phyloP scores from a whole-genome alignment of 2,797 vertebrate genomes.

The Rhabdophis nuchalis region DNA sequence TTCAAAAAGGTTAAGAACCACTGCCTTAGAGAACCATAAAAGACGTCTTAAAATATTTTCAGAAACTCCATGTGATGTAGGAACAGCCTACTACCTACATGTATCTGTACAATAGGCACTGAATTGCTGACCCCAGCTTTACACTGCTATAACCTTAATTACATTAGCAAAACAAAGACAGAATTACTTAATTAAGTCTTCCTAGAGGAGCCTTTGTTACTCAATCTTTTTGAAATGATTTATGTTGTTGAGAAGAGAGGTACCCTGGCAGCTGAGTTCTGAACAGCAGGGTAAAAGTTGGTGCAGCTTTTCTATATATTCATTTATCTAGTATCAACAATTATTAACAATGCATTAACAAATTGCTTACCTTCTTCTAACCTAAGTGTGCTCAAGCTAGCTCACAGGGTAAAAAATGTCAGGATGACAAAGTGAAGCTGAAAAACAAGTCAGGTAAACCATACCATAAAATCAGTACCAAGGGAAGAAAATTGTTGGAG shows the following conservation, averaged over 20 bases:
- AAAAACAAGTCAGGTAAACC: neutral
- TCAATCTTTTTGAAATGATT: neutral
- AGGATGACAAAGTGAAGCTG: neutral
- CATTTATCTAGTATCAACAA: neutral
- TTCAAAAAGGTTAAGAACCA: too few species aligned
- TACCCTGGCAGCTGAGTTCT: neutral
- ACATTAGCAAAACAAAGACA: neutral
- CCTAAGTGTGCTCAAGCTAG: neutral
- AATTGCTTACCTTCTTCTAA: neutral
- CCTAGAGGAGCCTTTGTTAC: neutral
- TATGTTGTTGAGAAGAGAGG: neutral
- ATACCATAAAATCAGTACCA: neutral
- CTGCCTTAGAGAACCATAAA: neutral
- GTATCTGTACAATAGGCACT: neutral
- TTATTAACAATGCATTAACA: neutral
- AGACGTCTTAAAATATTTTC: neutral
- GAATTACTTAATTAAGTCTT: neutral
- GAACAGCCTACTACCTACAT: neutral
- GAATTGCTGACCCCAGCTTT: neutral
- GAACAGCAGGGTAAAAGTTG: neutral
- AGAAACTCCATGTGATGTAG: neutral
- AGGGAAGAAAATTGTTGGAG: neutral
- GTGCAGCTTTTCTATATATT: neutral
- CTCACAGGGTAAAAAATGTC: too few species aligned
- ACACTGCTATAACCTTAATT: neutral